Percentiles rank a stretch among this genome's conserved stretches.
Conservation (phyloP, 2,888 invertebrate genomes). For the Trissoscelio sp. region DNA sequence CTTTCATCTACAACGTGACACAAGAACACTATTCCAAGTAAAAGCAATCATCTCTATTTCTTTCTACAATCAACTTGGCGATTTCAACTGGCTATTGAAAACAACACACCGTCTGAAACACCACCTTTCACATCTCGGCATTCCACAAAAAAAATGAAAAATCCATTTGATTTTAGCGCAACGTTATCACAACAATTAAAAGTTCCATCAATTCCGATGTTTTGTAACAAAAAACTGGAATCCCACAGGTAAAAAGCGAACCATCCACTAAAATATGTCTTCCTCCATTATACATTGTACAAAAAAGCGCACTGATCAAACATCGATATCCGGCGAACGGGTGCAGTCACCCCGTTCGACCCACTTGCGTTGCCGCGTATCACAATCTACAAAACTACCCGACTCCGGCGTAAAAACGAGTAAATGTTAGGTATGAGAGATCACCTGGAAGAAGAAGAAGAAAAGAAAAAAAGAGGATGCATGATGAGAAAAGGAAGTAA, state of each 20-base stretch:
- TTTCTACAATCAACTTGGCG: constrained; percentile 16
- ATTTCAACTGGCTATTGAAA: background rate
- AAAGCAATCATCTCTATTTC: constrained; percentile 21
- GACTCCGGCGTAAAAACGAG: constrained; percentile 52
- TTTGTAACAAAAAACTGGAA: background rate
- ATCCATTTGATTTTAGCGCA: background rate
- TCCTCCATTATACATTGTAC: background rate
- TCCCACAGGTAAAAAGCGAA: background rate
- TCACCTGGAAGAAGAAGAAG: constrained; percentile 48
- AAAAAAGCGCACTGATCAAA: constrained; percentile 42
- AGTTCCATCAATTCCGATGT: background rate
- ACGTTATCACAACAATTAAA: background rate
- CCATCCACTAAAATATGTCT: constrained; percentile 6
- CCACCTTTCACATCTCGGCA: constrained; percentile 11
- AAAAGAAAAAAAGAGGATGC: constrained; percentile 31
- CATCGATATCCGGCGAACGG: constrained; percentile 59
- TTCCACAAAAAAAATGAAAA: background rate
- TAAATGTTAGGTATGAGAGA: constrained; percentile 51
- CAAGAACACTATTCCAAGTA: constrained; percentile 3
- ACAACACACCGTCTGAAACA: background rate
- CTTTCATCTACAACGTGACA: constrained; percentile 12
- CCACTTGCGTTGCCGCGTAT: constrained; percentile 51
- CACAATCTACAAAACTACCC: constrained; percentile 52
- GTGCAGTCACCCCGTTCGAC: constrained; percentile 66
- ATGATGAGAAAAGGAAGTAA: constrained; percentile 58